A percentile compares a stretch with the other conserved stretches of the same genome.
Conservation (phyloP, 1,140 invertebrate species). For the Caenorhabditis inopinata region DNA sequence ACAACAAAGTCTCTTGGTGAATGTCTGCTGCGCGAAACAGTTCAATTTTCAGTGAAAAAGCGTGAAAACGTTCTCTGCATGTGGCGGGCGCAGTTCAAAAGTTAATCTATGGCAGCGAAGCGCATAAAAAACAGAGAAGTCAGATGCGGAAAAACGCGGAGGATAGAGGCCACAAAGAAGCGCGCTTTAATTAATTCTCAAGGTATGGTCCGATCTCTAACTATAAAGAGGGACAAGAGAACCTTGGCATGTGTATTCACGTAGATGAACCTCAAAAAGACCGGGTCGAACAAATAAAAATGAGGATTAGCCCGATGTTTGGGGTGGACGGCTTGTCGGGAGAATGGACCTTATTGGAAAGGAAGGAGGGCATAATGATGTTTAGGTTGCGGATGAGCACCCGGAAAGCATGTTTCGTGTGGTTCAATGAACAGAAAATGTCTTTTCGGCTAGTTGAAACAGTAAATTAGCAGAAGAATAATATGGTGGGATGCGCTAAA, state of each 20-base stretch:
- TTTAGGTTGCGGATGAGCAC: slow-evolving; percentile 1
- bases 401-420: slow-evolving; percentile 15
- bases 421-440: background rate
- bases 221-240: background rate
- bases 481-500: background rate
- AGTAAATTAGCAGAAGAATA: background rate
- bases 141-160: too few relatives aligned
- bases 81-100: background rate
- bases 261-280: slow-evolving; percentile 17
- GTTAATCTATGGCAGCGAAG: slow-evolving; percentile 21
- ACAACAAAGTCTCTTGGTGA: background rate
- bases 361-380: background rate
- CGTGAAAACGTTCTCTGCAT: background rate
- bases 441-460: background rate
- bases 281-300: slow-evolving; percentile 32
- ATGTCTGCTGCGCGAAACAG: slow-evolving; percentile 28
- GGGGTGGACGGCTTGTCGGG: slow-evolving; percentile 19
- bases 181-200: slow-evolving; percentile 17
- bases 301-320: slow-evolving; percentile 28
- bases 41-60: slow-evolving; percentile 23
- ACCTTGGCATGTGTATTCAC: background rate
- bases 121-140: background rate
- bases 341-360: slow-evolving; percentile 10
- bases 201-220: background rate
- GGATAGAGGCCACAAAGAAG: background rate